phyloP scores from a whole-genome alignment of 2,888 invertebrate genomes.

The Megaustenia siamemsis region DNA sequence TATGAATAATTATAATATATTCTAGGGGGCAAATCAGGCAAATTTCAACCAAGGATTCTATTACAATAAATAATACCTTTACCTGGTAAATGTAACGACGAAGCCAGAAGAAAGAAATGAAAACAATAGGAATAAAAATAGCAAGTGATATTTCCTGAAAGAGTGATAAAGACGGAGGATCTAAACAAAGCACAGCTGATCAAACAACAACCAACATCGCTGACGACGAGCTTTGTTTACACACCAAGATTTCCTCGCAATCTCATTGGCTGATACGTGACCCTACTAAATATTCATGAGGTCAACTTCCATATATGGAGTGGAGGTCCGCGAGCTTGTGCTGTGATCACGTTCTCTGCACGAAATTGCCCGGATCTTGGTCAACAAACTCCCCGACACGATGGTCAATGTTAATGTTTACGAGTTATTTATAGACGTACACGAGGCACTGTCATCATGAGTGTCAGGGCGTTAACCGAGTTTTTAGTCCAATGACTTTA shows the following conservation, averaged over 20 bases:
- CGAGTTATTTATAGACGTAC: constrained; percentile 39
- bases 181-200: constrained; percentile 59
- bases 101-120: background rate
- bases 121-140: background rate
- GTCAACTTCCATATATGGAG: constrained; percentile 55
- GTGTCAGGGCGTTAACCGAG: background rate
- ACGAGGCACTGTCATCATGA: constrained; percentile 16
- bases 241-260: constrained; percentile 35
- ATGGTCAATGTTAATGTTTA: constrained; percentile 46
- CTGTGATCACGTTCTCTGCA: constrained; percentile 58
- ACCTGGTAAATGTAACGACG: no score
- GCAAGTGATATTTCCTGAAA: background rate
- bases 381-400: background rate
- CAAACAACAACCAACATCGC: constrained; percentile 55
- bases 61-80: no score
- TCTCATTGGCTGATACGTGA: constrained; percentile 58
- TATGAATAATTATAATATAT: no score
- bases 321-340: constrained; percentile 54
- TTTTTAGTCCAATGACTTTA: no score
- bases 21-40: no score
- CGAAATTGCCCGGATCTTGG: constrained; percentile 43
- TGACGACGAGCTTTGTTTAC: constrained; percentile 62
- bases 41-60: no score
- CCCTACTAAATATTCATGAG: constrained; percentile 69
- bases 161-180: background rate